Evolutionary conservation across 35 echinoderm and acorn worm genomes (phyloP).

Genomic region (Lytechinus pictus): DNA sequence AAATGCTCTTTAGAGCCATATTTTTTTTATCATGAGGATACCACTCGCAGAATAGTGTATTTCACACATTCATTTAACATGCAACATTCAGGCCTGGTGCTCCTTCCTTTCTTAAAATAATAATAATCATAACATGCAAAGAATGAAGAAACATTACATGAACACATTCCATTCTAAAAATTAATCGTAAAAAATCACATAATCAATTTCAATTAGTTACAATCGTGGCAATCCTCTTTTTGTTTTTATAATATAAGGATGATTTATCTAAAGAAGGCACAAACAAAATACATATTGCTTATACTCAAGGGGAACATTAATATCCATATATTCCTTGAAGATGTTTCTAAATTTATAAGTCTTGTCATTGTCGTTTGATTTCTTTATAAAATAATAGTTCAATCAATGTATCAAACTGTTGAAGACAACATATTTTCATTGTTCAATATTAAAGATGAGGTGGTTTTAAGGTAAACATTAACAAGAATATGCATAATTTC

Average conservation of each 20-base stretch:
- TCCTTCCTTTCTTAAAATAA: not conserved
- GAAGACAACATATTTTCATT: not conserved
- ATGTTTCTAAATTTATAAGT: not conserved
- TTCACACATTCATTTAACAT: not conserved
- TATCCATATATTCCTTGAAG: not conserved
- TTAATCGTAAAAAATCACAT: not conserved
- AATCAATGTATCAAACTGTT: not conserved
- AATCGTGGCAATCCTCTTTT: not conserved
- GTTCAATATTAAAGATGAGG: not conserved
- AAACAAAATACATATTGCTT: conserved; percentile 22
- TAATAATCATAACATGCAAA: conserved; percentile 1
- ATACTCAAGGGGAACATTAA: not conserved
- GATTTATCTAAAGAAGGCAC: not conserved
- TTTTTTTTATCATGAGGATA: not conserved
- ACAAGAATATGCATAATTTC: not conserved
- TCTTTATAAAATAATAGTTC: too few species aligned
- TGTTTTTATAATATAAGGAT: not conserved
- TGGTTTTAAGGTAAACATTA: not conserved
- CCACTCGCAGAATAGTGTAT: not conserved
- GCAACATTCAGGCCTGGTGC: not conserved
- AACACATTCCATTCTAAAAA: conserved; percentile 3
- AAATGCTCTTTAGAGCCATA: conserved; percentile 18
- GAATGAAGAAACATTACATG: not conserved
- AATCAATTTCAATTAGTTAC: not conserved
- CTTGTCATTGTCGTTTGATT: too few species aligned